Conservation (phyloP, 2,113 vertebrate species). For the Serinus canaria region DNA sequence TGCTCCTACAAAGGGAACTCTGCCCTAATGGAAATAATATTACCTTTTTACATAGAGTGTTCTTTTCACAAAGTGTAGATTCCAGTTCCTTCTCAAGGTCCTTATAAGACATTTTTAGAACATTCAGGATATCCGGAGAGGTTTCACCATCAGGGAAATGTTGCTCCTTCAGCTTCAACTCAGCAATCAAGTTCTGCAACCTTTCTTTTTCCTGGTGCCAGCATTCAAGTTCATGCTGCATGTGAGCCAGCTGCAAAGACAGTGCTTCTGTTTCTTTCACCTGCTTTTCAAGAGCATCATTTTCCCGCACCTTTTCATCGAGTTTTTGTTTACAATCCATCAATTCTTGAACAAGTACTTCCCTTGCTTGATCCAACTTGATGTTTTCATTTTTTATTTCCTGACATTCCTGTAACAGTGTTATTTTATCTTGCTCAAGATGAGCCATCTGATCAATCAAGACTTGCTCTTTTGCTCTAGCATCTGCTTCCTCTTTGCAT, state of each 20-base stretch:
- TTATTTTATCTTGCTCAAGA: conserved; percentile 68
- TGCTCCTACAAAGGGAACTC: not conserved
- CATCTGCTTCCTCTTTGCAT: conserved; percentile 46
- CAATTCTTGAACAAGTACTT: conserved; percentile 55
- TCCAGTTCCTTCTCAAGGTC: conserved; percentile 67
- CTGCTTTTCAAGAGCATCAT: conserved; percentile 35
- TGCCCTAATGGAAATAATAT: not conserved
- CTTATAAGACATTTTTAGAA: conserved; percentile 59
- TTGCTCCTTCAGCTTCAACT: conserved; percentile 67
- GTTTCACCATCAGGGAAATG: conserved; percentile 41
- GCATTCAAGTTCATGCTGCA: conserved; percentile 37
- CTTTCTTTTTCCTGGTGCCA: conserved; percentile 45
- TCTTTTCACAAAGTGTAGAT: conserved; percentile 44
- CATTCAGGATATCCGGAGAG: conserved; percentile 19
- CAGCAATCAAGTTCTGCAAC: conserved; percentile 1
- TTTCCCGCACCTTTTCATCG: conserved; percentile 34
- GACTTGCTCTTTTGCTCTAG: conserved; percentile 42
- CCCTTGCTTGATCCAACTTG: conserved; percentile 26
- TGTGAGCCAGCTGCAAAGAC: not conserved
- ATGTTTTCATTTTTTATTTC: conserved; percentile 49
- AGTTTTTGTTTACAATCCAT: conserved; percentile 52
- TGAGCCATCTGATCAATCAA: conserved; percentile 29
- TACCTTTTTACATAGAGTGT: conserved; percentile 69
- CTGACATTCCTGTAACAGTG: conserved; percentile 57
- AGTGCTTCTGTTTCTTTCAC: conserved; percentile 55